phyloP scores from a whole-genome alignment of 1,140 invertebrate species.

The Conus betulinus region DNA sequence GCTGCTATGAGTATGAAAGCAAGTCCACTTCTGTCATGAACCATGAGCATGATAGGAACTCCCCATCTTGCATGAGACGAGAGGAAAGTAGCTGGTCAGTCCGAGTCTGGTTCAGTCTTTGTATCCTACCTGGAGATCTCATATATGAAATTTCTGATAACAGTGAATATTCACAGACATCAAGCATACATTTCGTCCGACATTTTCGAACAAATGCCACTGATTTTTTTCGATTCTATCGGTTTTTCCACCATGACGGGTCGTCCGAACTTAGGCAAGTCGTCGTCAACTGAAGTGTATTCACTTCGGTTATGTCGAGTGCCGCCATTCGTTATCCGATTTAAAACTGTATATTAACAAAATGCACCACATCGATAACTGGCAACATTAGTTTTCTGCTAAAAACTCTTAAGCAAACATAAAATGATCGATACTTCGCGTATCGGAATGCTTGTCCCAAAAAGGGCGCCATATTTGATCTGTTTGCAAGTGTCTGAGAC shows the following conservation, averaged over 20 bases:
- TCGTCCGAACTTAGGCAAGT: neutral
- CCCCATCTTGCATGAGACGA: neutral
- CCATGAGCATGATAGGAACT: neutral
- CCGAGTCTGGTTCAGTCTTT: neutral
- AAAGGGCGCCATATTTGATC: slow-evolving; percentile 43
- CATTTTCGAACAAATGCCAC: too few species aligned
- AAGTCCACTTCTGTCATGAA: neutral
- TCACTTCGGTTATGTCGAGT: neutral
- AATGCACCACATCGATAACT: neutral
- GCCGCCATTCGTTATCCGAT: neutral
- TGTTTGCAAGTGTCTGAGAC: slow-evolving; percentile 10
- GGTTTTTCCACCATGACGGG: neutral
- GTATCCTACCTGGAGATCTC: too few species aligned
- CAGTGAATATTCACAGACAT: too few species aligned
- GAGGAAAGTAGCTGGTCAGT: neutral
- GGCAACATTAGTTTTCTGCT: neutral
- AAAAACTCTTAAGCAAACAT: neutral
- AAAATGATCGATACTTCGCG: slow-evolving; percentile 4
- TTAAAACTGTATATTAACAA: neutral
- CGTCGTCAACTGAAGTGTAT: neutral
- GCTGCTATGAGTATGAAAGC: neutral
- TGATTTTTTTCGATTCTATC: neutral
- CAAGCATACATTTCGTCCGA: too few species aligned
- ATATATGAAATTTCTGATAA: too few species aligned
- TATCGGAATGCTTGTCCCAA: slow-evolving; percentile 40